Evolutionary conservation across 1,140 invertebrate genomes (phyloP), one percentile per base, ranked within the genome.

Genomic region (Hypsibius dujardini): DNA sequence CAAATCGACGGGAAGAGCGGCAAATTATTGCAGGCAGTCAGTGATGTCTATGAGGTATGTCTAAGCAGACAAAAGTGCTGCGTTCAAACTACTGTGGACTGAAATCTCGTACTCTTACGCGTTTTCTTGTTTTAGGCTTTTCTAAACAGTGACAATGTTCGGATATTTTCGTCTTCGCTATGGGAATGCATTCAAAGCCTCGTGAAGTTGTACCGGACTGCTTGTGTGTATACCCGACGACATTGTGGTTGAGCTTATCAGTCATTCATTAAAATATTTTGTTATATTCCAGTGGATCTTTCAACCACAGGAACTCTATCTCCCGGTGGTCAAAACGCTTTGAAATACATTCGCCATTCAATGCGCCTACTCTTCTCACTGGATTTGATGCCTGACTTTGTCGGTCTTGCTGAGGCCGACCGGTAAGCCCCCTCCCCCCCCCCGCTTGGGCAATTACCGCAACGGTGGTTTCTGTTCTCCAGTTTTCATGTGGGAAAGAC

Each of bases 161-260:
- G 42, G 12, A 42, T 67, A 7, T 67, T 15, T 45, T 15, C 62
- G 12, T 15, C 62, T 67, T 67, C 62, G 12, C 42, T 67, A 42
- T 67, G 62, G 62, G 62, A 67, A 67, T 67, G 62, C 42, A 42
- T 67, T 42, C 62, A 67, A 42, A 67, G 62, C 62, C 45, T 67
- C 12, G 7, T 67, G 12, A 67, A 67, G 42, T 45, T 67, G 7
- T 67, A 67, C 62, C 62, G 62, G 12, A 15, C 62, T 45, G 12
- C 62, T 42, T 42, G 62, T 67, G 45, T 12, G 50, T 56, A 7
- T 12, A 56, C 50, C n/a, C 62, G 42, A 67, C 12, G 50, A 56
- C n/a, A 56, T 56, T 56, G 50, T 56, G 7, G 7, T 56, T 56
- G 50, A 56, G n/a, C 50, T n/a, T 12, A 12, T 7, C 7, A 56